Evolutionary conservation across 1,140 invertebrate species (phyloP).

Genomic region (Papilio dardanus): DNA sequence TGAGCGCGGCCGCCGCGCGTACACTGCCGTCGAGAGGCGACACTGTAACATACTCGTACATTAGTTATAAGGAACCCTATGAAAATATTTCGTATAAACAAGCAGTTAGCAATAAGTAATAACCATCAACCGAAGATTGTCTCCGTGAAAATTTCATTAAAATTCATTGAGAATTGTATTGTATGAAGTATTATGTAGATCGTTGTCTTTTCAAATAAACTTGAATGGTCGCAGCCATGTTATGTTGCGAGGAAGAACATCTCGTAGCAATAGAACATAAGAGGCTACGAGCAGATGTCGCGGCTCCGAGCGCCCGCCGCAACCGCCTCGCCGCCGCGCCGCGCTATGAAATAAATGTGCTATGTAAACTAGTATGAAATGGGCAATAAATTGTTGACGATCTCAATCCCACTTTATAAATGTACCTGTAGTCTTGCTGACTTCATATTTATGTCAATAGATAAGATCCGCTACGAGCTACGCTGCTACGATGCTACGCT

Average conservation of each 20-base stretch:
- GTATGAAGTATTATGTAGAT: not conserved
- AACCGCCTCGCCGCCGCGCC: not conserved
- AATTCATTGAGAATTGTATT: not conserved
- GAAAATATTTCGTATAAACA: too few relatives aligned
- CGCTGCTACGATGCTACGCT: not conserved
- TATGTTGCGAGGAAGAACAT: not conserved
- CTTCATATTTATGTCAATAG: too few relatives aligned
- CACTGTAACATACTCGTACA: too few relatives aligned
- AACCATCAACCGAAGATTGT: not conserved
- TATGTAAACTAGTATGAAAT: not conserved
- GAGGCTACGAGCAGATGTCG: not conserved
- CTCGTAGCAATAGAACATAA: not conserved
- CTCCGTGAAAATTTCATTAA: not conserved
- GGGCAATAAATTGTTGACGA: not conserved
- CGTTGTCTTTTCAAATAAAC: not conserved
- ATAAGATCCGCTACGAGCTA: not conserved
- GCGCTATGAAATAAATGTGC: too few relatives aligned
- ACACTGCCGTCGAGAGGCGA: too few relatives aligned
- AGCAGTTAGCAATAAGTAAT: too few relatives aligned
- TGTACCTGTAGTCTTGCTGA: too few relatives aligned
- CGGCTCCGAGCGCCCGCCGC: too few relatives aligned
- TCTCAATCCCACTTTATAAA: not conserved
- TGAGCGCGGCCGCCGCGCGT: too few relatives aligned
- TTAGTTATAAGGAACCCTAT: too few relatives aligned
- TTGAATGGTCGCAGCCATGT: not conserved